These are phyloP conservation scores for Plusia festucae DNA, from an alignment of 2,888 invertebrate genomes.

Conservation along the genomic window DNA sequence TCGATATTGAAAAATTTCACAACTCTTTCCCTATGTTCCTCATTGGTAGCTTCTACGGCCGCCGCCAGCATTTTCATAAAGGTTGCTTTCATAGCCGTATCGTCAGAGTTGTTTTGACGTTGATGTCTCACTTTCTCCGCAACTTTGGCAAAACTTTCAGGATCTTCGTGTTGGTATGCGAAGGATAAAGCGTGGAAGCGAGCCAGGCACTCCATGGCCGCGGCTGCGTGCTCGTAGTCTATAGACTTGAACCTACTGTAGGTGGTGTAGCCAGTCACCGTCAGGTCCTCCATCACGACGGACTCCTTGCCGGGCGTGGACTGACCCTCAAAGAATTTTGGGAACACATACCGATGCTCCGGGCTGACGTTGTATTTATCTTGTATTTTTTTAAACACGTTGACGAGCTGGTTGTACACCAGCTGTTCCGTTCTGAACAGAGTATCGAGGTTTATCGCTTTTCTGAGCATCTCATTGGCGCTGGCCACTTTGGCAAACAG, in stretches of 20 bases:
- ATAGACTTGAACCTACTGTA: constrained; percentile 64
- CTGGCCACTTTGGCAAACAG: constrained; percentile 72
- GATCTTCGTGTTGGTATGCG: constrained; percentile 70
- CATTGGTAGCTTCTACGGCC: constrained; percentile 56
- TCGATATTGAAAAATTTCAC: constrained; percentile 46
- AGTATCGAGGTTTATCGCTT: constrained; percentile 50
- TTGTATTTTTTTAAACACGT: constrained; percentile 56
- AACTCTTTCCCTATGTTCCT: constrained; percentile 59
- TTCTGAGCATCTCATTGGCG: constrained; percentile 57
- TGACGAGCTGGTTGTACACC: constrained; percentile 58
- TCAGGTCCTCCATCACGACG: constrained; percentile 72
- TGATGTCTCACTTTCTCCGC: constrained; percentile 46
- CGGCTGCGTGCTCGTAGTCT: constrained; percentile 68
- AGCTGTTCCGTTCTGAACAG: constrained; percentile 63
- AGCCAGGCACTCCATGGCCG: constrained; percentile 67
- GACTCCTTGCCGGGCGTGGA: constrained; percentile 62
- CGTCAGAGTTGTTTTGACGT: constrained; percentile 13
- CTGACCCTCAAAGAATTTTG: constrained; percentile 66
- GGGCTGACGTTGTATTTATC: constrained; percentile 58
- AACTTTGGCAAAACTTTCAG: constrained; percentile 58
- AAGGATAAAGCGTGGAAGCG: constrained; percentile 78
- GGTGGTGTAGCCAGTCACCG: constrained; percentile 61
- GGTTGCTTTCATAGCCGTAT: constrained; percentile 20
- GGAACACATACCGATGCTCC: constrained; percentile 61
- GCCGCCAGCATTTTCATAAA: constrained; percentile 50